Base-by-base conservation (phyloP, 1,140 invertebrate species). In the Triops longicaudatus region DNA sequence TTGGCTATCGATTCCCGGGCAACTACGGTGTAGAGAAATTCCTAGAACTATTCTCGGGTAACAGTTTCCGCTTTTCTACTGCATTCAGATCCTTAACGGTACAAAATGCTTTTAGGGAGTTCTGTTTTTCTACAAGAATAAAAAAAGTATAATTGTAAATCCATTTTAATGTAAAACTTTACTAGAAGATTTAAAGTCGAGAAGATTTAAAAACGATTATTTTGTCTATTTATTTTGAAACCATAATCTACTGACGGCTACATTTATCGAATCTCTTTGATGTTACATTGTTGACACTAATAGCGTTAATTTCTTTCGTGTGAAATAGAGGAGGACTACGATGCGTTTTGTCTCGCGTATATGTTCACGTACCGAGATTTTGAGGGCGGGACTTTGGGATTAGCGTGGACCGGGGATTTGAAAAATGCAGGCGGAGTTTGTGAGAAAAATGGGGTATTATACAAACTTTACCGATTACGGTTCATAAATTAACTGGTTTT, bases 281-380 rank as follows among this genome's bases (percentile, higher is more conserved):
- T n/a, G n/a, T n/a, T n/a, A n/a, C n/a, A n/a, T n/a, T n/a, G n/a
- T n/a, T n/a, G n/a, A n/a, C 31, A 4, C 7, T 37, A 37, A 37
- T 37, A 37, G 31, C 31, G 31, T 37, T 37, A n/a, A n/a, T n/a
- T n/a, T n/a, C n/a, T 37, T 37, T 37, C 7, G 7, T 37, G 22
- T 73, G 37, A 77, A 75, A 75, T 89, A 89, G 94, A 98, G 88
- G 93, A 97, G 83, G 95, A 99, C 84, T 98, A 99, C 84, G 95
- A 98, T 83, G 93, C 94, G 17, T 99, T 98, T 85, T 99, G 98
- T 83, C 87, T 99, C 81, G 97, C 98, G 50, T 99, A 99, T 84
- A 97, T 99, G 91, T 98, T 99, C 83, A 99, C 98, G 3, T 99
- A 98, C 85, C 87, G 98, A 50, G 97, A 99, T 84, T 99, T 99